phyloP scores from a whole-genome alignment of 2,113 vertebrate species.

The Bettongia penicillata region DNA sequence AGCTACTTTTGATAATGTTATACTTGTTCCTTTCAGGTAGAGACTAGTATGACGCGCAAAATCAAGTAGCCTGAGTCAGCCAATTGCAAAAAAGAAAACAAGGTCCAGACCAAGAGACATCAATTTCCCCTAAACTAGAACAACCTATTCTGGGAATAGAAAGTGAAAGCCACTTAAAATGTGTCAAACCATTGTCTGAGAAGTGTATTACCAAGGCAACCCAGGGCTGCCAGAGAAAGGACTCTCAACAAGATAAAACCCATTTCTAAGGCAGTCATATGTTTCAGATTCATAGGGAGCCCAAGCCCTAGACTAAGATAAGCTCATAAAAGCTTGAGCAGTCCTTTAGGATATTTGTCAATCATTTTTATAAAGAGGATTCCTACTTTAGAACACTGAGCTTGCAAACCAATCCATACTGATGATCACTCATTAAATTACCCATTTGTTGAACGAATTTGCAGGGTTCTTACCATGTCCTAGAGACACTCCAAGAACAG shows the following conservation, averaged over 20 bases:
- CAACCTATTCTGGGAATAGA: conserved; percentile 40
- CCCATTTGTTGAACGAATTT: no score
- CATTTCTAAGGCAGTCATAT: no score
- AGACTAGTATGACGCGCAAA: conserved; percentile 29
- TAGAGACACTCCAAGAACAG: no score
- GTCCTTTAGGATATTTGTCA: no score
- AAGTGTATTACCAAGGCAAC: conserved; percentile 33
- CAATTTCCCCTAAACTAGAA: conserved; percentile 46
- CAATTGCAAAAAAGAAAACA: not conserved
- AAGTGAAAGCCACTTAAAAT: conserved; percentile 48
- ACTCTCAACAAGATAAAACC: no score
- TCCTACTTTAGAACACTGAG: not conserved
- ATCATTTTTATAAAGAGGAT: no score
- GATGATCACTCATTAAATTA: not conserved
- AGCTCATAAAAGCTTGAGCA: no score
- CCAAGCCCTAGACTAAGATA: no score
- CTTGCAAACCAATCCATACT: not conserved
- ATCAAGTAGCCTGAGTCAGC: not conserved
- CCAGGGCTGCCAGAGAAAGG: not conserved
- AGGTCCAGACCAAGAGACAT: not conserved
- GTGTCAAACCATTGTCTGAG: conserved; percentile 13
- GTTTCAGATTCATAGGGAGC: no score
- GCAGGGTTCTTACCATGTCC: no score
- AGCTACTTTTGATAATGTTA: conserved; percentile 54
- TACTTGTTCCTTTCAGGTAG: conserved; percentile 31